Base-by-base conservation (phyloP, 2,888 invertebrate genomes). In the Lingula anatina region DNA sequence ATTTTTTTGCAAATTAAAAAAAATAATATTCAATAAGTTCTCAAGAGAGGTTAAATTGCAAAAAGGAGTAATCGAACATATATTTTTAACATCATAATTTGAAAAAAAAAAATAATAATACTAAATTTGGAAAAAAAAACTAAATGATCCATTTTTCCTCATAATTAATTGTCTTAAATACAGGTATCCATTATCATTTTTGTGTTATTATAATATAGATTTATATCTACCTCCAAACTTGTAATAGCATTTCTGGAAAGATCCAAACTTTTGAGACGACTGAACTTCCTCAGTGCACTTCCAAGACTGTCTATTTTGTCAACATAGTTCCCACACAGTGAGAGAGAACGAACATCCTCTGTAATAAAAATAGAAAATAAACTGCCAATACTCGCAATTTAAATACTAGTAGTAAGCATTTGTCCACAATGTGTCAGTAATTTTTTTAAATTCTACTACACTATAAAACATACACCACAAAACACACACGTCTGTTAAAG, bases 331-430 rank as follows among this genome's bases (percentile, higher is more conserved):
- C 76, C 76, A 7, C 75, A 75, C 20, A 76, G 47, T 2, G 75
- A 67, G 40, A 76, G 52, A 4, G 76, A 72, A 40, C 73, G 70
- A 15, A 76, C 74, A 66, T 76, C 74, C 62, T 76, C 76, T 76
- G 64, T 44, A 60, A 64, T 46, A 27, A 42, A 42, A 31, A 41
- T 42, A 26, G 43, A 35, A 27, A 40, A 44, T 43, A 53, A 15
- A 9, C n/a, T 47, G 35, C 5, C 12, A 15, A 4, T 2, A 36
- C 23, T 15, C 47, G 38, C 26, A 36, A 31, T n/a, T 35, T 31
- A 21, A n/a, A n/a, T n/a, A n/a, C n/a, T n/a, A n/a, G n/a, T n/a
- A n/a, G n/a, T n/a, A n/a, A n/a, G n/a, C n/a, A n/a, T n/a, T n/a
- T n/a, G n/a, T n/a, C n/a, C n/a, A n/a, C n/a, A n/a, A n/a, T n/a